These are phyloP conservation scores for Eulemur mongoz DNA, from an alignment of 2,797 vertebrate genomes.

Conservation along the genomic window DNA sequence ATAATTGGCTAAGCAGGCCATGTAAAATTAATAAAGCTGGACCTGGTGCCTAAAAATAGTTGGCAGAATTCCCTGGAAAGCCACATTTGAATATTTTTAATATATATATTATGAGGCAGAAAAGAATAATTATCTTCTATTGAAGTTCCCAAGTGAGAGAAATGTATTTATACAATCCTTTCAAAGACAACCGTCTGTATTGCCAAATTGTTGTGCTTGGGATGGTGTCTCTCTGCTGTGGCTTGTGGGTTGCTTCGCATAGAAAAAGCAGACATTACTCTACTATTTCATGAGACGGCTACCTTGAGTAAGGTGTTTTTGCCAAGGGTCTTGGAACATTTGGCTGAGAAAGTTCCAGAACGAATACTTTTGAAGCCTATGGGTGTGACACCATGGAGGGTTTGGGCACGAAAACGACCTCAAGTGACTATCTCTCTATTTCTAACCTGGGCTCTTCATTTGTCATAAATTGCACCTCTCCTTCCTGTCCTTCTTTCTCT, in stretches of 20 bases:
- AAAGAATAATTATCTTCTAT: conserved; percentile 93
- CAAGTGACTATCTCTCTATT: neutral
- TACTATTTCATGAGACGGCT: neutral
- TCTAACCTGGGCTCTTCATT: neutral
- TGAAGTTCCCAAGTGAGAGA: conserved; percentile 86
- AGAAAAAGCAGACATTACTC: conserved; percentile 40
- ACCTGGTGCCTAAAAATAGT: conserved; percentile 91
- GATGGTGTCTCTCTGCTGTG: conserved; percentile 59
- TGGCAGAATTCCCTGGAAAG: conserved; percentile 92
- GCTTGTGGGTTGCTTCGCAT: conserved; percentile 52
- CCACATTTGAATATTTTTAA: conserved; percentile 92
- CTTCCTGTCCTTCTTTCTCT: neutral
- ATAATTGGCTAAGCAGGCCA: conserved; percentile 88
- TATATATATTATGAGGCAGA: conserved; percentile 93
- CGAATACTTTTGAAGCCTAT: conserved; percentile 32
- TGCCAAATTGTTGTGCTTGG: conserved; percentile 77
- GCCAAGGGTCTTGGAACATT: neutral
- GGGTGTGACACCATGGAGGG: neutral
- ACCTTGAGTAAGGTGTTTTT: conserved; percentile 63
- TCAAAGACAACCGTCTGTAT: conserved; percentile 80
- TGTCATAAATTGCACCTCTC: neutral
- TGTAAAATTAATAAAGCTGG: conserved; percentile 91
- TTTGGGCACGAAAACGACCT: neutral
- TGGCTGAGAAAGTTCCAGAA: conserved; percentile 34
- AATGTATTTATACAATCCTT: conserved; percentile 82